Percentiles rank a stretch among this genome's conserved stretches.
Conservation (phyloP, 2,888 invertebrate species). For the Rhagium mordax region DNA sequence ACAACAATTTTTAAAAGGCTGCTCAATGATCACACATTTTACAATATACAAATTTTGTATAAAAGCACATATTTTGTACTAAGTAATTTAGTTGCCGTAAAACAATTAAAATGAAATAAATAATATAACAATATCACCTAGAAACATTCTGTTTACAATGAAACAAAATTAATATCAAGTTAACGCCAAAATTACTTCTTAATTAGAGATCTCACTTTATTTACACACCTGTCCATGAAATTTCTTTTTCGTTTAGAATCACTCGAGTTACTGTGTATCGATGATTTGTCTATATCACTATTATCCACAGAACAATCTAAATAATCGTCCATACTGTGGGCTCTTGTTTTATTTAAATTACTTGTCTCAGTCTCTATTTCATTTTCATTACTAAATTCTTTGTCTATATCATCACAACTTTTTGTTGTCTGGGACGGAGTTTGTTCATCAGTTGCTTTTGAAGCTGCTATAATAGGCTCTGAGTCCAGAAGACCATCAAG, state of each 20-base stretch:
- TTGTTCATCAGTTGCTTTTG: slow-evolving; percentile 54
- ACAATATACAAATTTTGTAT: slow-evolving; percentile 55
- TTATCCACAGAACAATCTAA: slow-evolving; percentile 56
- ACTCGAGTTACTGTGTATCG: slow-evolving; percentile 73
- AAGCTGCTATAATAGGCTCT: slow-evolving; percentile 54
- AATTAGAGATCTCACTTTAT: slow-evolving; percentile 86
- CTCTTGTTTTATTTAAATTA: slow-evolving; percentile 54
- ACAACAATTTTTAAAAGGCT: slow-evolving; percentile 47
- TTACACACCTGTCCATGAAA: slow-evolving; percentile 89
- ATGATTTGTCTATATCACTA: slow-evolving; percentile 69
- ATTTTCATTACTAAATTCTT: slow-evolving; percentile 53
- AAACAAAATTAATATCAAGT: slow-evolving; percentile 41
- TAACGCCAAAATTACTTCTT: slow-evolving; percentile 59
- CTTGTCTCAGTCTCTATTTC: slow-evolving; percentile 62
- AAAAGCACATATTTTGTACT: slow-evolving; percentile 62
- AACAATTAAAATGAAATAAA: slow-evolving; percentile 48
- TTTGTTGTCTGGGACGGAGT: slow-evolving; percentile 65
- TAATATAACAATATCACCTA: slow-evolving; percentile 56
- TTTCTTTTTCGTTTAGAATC: slow-evolving; percentile 81
- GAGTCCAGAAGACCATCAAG: slow-evolving; percentile 76
- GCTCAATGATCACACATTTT: slow-evolving; percentile 54
- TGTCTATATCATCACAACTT: slow-evolving; percentile 64
- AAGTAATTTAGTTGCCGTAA: slow-evolving; percentile 62
- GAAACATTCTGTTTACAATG: slow-evolving; percentile 30
- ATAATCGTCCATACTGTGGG: slow-evolving; percentile 55